Evolutionary conservation across 2,888 invertebrate species (phyloP), one percentile per base, ranked within the genome.

Genomic region (Andrena marginata): DNA sequence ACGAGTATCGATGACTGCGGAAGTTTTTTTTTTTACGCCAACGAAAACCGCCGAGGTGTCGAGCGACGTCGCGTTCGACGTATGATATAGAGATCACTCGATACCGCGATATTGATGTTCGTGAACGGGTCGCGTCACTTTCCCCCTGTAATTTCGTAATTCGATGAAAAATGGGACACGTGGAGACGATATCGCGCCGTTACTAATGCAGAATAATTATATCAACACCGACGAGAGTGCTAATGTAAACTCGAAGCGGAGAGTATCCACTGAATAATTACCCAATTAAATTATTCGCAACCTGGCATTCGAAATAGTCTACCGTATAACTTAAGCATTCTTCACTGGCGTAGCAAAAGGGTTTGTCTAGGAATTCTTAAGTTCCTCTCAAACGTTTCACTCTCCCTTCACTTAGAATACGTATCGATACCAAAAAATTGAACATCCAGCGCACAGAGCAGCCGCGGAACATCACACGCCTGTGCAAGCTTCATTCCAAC

Each of bases 1-100:
- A 51, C 29, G 64, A 69, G 51, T 60, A 69, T 48, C 51, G 54
- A 20, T 8, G 51, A 72, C n/a, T 8, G 54, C 2, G 26, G 56
- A 63, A n/a, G 42, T 49, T 63, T 63, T 35, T 54, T 54, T 69
- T 48, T 56, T 29, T 5, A 42, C 42, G 42, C 16, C 5, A 51
- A 4, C 6, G 5, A 62, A 74, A 80, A 65, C 2, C 56, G 0
- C 2, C 51, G 33, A 29, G 62, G 56, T 23, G 56, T 67, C 70
- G 70, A 65, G 51, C 10, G 48, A 33, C 49, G 42, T 60, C 23
- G 35, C n/a, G n/a, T 31, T 29, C 60, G 51, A 64, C 29, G 16
- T n/a, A 64, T 33, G 64, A 13, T 7, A 60, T 62, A 8, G 35
- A 35, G 26, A 48, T 33, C 5, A 35, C 20, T 13, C n/a, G 42